Conservation (phyloP, 2,888 invertebrate genomes). For the Zygothrica quintamaculata region DNA sequence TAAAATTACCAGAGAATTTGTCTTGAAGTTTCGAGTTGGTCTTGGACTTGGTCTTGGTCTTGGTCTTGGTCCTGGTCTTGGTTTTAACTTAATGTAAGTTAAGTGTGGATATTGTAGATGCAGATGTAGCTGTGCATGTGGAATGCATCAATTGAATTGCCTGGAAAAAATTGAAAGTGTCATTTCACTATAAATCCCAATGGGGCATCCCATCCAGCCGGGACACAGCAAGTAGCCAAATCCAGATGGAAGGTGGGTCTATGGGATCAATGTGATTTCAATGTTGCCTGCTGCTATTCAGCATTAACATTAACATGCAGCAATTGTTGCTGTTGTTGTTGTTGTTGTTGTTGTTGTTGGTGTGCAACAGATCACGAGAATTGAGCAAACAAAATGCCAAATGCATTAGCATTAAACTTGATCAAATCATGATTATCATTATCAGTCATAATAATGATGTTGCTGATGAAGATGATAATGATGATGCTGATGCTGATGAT, state of each 20-base stretch:
- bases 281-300: slow-evolving; percentile 34
- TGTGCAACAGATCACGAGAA: slow-evolving; percentile 43
- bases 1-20: not conserved
- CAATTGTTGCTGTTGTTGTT: slow-evolving; percentile 11
- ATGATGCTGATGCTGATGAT: slow-evolving; percentile 4
- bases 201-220: not conserved
- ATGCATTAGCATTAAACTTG: slow-evolving; percentile 61
- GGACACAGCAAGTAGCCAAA: not conserved
- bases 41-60: no score
- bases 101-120: no score
- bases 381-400: slow-evolving; percentile 72
- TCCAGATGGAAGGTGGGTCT: no score
- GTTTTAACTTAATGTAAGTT: no score
- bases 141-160: not conserved
- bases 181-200: slow-evolving; percentile 14
- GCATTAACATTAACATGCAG: slow-evolving; percentile 72
- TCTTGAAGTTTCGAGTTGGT: not conserved
- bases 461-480: slow-evolving; percentile 15
- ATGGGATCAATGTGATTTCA: not conserved
- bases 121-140: not conserved
- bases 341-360: slow-evolving; percentile 25
- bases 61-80: no score
- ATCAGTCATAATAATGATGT: slow-evolving; percentile 24
- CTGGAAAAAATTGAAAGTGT: slow-evolving; percentile 36
- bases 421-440: slow-evolving; percentile 51